Evolutionary conservation across 2,888 invertebrate genomes (phyloP).

Genomic region (Napeogenes inachia): DNA sequence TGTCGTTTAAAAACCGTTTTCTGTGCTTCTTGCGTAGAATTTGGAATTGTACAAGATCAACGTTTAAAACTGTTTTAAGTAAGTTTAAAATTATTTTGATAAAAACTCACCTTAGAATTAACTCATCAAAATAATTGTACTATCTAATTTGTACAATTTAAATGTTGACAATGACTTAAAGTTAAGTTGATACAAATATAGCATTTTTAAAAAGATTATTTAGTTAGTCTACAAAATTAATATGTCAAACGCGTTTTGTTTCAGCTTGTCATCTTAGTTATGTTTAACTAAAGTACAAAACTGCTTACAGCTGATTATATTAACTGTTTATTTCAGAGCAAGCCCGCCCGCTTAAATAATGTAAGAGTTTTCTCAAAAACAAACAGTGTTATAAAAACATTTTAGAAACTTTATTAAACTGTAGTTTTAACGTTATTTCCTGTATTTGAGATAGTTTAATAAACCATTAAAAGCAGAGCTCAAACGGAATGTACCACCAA

Average conservation of each 20-base stretch:
- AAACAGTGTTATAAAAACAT: background rate
- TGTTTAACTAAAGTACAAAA: background rate
- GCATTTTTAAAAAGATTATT: too few species aligned
- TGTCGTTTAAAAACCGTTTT: constrained; percentile 53
- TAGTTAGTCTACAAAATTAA: too few species aligned
- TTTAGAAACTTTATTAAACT: constrained; percentile 10
- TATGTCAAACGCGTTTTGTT: constrained; percentile 2
- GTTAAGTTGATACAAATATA: too few species aligned
- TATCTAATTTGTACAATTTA: too few species aligned
- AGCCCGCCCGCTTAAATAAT: background rate
- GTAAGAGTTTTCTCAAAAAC: background rate
- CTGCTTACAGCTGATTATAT: background rate
- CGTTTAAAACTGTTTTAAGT: constrained; percentile 54
- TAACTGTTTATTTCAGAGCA: background rate
- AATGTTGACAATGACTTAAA: too few species aligned
- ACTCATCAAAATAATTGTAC: too few species aligned
- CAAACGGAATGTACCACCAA: constrained; percentile 29
- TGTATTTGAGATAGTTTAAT: constrained; percentile 36
- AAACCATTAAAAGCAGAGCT: constrained; percentile 39
- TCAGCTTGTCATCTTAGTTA: too few species aligned
- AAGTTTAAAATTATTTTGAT: constrained; percentile 38
- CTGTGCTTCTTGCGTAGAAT: constrained; percentile 53
- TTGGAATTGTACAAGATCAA: constrained; percentile 52
- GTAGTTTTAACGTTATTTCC: constrained; percentile 30
- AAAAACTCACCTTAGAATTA: too few species aligned